Conservation (phyloP, 2,797 vertebrate species). For the Hafferia zeledoni region DNA sequence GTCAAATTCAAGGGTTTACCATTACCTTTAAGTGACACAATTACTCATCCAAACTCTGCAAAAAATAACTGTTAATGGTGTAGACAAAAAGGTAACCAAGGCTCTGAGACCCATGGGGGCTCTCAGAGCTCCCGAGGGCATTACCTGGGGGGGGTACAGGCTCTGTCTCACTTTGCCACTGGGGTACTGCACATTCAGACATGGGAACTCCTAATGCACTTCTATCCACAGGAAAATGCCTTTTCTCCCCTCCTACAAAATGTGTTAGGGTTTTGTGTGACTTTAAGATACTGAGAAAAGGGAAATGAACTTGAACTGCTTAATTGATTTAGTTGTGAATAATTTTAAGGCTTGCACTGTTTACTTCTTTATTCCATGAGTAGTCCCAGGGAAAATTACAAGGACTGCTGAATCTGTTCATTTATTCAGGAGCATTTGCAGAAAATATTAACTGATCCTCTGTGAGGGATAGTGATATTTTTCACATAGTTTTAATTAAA, state of each 20-base stretch:
- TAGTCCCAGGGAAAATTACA: background rate
- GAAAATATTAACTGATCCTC: background rate
- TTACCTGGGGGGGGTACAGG: background rate
- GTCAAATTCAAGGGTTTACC: background rate
- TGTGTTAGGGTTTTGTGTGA: background rate
- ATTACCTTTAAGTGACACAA: background rate
- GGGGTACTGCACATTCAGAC: background rate
- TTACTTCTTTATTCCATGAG: background rate
- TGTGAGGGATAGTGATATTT: background rate
- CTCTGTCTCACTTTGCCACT: background rate
- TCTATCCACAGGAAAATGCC: background rate
- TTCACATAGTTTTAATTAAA: constrained; percentile 46
- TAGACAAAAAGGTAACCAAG: background rate
- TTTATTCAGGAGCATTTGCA: constrained; percentile 1
- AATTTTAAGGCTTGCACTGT: background rate
- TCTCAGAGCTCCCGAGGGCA: background rate
- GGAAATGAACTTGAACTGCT: background rate
- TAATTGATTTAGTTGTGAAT: background rate
- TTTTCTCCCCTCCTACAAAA: rapidly evolving
- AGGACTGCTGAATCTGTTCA: background rate
- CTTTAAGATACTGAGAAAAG: background rate
- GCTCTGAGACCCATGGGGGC: rapidly evolving
- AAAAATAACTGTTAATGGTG: background rate
- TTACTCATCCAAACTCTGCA: background rate
- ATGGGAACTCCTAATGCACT: rapidly evolving